Percentiles rank a stretch among this genome's conserved stretches.
Evolutionary conservation across 2,888 invertebrate genomes (phyloP).

Genomic region (Augochlorella aurata): DNA sequence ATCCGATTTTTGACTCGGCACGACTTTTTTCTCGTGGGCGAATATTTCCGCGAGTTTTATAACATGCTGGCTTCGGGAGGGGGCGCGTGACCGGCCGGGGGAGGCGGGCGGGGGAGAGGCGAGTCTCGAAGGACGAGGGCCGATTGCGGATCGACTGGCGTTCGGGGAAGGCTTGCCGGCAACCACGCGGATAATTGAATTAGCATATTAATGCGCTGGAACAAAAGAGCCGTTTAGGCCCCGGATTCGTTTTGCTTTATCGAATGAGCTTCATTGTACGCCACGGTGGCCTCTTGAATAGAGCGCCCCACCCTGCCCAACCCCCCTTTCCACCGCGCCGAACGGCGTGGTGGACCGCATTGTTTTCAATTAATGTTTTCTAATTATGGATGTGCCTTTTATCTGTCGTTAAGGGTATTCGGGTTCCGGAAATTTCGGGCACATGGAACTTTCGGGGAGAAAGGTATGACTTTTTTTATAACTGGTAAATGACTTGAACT

Average conservation of each 20-base stretch:
- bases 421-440: too few species aligned
- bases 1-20: too few species aligned
- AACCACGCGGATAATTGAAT: constrained; percentile 66
- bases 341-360: constrained; percentile 15
- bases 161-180: constrained; percentile 42
- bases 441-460: too few species aligned
- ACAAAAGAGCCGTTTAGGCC: constrained; percentile 62
- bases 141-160: constrained; percentile 18
- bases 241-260: constrained; percentile 59
- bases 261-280: constrained; percentile 51
- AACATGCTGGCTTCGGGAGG: neutral
- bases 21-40: too few species aligned
- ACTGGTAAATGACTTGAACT: too few species aligned
- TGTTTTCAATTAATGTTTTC: constrained; percentile 62
- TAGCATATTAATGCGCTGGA: constrained; percentile 66
- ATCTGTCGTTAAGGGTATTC: constrained; percentile 3
- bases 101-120: neutral
- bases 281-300: constrained; percentile 39
- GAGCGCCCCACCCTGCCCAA: neutral
- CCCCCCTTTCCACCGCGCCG: neutral
- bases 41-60: too few species aligned
- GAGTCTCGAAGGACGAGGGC: constrained; percentile 17
- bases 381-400: constrained; percentile 57
- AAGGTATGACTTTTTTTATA: too few species aligned
- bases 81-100: too few species aligned